A percentile compares a stretch with the other conserved stretches of the same genome.
phyloP scores from a whole-genome alignment of 2,888 invertebrate species.

The Disparrhopalites patrizii region DNA sequence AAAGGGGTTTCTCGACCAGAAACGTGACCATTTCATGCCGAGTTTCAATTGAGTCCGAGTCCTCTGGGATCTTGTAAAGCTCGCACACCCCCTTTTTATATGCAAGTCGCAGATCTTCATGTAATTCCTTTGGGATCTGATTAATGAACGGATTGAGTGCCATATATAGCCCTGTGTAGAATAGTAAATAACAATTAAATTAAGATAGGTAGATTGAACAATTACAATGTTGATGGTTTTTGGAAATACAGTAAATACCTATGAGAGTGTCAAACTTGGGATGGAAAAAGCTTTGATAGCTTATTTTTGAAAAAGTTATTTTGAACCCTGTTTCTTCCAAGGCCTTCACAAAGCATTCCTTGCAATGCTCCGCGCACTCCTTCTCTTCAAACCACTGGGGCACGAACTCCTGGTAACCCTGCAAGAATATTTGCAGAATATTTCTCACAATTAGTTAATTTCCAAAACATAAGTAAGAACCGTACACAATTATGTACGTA shows the following conservation, averaged over 20 bases:
- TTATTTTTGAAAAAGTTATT: slow-evolving; percentile 25
- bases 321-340: slow-evolving; percentile 28
- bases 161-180: slow-evolving; percentile 30
- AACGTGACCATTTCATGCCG: slow-evolving; percentile 30
- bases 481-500: not conserved
- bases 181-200: not conserved
- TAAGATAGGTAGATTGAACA: not conserved
- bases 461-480: not conserved
- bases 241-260: too few species aligned
- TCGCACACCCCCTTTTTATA: slow-evolving; percentile 16
- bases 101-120: slow-evolving; percentile 21
- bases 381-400: slow-evolving; percentile 34
- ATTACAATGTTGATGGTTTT: not conserved
- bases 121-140: slow-evolving; percentile 29
- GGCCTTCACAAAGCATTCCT: slow-evolving; percentile 18
- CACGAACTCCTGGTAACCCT: slow-evolving; percentile 33
- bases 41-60: slow-evolving; percentile 21
- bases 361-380: slow-evolving; percentile 23
- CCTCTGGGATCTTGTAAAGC: slow-evolving; percentile 18
- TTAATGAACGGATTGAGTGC: slow-evolving; percentile 35
- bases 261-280: slow-evolving; percentile 25
- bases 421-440: not conserved
- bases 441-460: too few species aligned
- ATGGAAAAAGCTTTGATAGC: slow-evolving; percentile 22
- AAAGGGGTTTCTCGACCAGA: slow-evolving; percentile 24